A percentile compares a stretch with the other conserved stretches of the same genome.
These are phyloP conservation scores for Sander lucioperca DNA, from an alignment of 2,113 vertebrate genomes.

Conservation along the genomic window DNA sequence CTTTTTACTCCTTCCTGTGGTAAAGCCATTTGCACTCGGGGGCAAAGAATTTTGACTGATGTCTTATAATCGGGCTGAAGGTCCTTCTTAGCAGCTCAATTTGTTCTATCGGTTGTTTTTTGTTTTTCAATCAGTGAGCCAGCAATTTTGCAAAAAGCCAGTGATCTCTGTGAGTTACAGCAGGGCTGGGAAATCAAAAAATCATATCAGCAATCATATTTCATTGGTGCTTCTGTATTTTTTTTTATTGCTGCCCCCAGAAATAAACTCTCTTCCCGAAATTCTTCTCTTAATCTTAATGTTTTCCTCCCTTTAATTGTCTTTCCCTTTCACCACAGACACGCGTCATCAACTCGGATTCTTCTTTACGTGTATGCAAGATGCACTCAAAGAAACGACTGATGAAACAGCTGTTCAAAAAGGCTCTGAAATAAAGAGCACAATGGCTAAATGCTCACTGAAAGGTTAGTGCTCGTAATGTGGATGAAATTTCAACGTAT, in stretches of 20 bases:
- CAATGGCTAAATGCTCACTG: conserved; percentile 50
- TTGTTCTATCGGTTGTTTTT: background rate
- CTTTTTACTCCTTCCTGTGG: background rate
- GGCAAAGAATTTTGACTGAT: conserved; percentile 9
- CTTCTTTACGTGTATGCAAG: conserved; percentile 28
- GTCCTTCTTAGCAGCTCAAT: background rate
- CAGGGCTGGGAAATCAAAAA: conserved; percentile 3
- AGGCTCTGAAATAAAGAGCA: conserved; percentile 44
- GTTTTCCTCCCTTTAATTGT: conserved; percentile 17
- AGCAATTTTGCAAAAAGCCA: conserved; percentile 12
- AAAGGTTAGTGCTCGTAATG: conserved; percentile 64
- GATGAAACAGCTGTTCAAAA: conserved; percentile 40
- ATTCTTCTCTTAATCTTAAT: conserved; percentile 15
- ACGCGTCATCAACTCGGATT: conserved; percentile 30
- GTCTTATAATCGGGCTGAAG: background rate
- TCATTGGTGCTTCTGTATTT: conserved; percentile 33
- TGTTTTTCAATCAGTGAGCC: background rate
- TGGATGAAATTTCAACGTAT: conserved; percentile 58
- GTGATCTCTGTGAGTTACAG: conserved; percentile 23
- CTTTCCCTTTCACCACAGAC: conserved; percentile 29
- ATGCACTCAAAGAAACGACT: conserved; percentile 31
- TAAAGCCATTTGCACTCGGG: background rate
- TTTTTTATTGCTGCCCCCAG: conserved; percentile 30
- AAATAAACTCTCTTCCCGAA: conserved; percentile 38
- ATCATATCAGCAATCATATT: conserved; percentile 2